A percentile compares a stretch with the other conserved stretches of the same genome.
These are phyloP conservation scores for Hesperophylax magnus DNA, from an alignment of 1,140 invertebrate genomes.

Conservation along the genomic window DNA sequence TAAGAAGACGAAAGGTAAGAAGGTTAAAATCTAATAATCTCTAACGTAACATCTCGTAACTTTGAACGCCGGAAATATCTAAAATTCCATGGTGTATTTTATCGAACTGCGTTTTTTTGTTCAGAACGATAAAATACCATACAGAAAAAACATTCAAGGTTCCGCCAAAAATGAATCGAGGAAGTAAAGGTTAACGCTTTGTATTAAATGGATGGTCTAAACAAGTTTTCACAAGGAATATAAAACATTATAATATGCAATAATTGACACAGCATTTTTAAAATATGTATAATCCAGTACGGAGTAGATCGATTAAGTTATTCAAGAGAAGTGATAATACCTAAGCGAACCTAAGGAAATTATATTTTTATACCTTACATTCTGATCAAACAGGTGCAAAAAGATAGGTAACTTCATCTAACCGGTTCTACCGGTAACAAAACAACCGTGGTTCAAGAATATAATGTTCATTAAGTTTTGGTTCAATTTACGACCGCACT, in stretches of 20 bases:
- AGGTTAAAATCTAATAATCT: too few relatives aligned
- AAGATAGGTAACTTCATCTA: conserved; percentile 27
- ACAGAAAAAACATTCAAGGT: conserved; percentile 7
- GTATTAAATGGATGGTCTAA: neutral
- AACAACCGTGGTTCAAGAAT: conserved; percentile 34
- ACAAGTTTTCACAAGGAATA: too few relatives aligned
- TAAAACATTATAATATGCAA: too few relatives aligned
- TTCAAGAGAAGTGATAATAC: neutral
- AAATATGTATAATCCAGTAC: too few relatives aligned
- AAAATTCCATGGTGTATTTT: conserved; percentile 9
- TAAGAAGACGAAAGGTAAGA: too few relatives aligned
- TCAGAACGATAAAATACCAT: conserved; percentile 1
- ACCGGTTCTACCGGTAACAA: conserved; percentile 42
- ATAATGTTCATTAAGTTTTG: conserved; percentile 41
- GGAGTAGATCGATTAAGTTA: too few relatives aligned
- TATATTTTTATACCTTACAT: conserved; percentile 6
- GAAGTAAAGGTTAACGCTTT: neutral
- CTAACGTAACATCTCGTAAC: too few relatives aligned
- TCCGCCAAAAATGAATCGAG: neutral
- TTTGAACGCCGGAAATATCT: conserved; percentile 18
- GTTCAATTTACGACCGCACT: conserved; percentile 38
- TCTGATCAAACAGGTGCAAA: conserved; percentile 50
- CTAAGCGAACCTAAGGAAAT: conserved; percentile 24
- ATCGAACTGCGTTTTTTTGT: conserved; percentile 2
- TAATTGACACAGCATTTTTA: too few relatives aligned